phyloP scores from a whole-genome alignment of 2,113 vertebrate species.

The Gambusia holbrooki region DNA sequence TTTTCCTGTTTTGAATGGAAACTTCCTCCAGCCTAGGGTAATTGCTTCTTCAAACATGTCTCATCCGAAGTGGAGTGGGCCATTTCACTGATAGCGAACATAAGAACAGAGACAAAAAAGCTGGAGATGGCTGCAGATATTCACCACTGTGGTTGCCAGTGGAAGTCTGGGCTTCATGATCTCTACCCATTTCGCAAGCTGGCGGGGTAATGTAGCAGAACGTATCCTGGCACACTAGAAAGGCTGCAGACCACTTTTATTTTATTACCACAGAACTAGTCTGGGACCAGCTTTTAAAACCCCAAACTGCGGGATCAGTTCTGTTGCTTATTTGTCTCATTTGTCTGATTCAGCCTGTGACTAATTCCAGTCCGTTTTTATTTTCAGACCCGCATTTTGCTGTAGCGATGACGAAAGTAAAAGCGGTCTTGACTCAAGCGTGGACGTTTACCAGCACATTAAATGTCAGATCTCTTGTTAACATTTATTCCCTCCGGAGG shows the following conservation, averaged over 20 bases:
- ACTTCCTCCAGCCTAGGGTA: conserved; percentile 49
- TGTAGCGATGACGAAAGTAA: not conserved
- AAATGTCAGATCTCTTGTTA: not conserved
- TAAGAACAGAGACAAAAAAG: conserved; percentile 21
- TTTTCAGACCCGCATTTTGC: no score
- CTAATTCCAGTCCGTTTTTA: not conserved
- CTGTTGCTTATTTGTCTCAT: not conserved
- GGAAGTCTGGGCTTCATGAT: conserved; percentile 50
- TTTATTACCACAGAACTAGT: conserved; percentile 9
- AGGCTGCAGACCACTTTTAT: conserved; percentile 21
- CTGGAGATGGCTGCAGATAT: conserved; percentile 46
- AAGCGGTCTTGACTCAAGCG: not conserved
- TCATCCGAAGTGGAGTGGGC: conserved; percentile 25
- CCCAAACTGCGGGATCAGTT: not conserved
- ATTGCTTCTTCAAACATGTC: conserved; percentile 32
- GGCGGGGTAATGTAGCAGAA: conserved; percentile 39
- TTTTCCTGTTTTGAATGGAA: conserved; percentile 33
- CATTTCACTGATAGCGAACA: conserved; percentile 43
- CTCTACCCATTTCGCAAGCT: conserved; percentile 33
- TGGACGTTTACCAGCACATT: not conserved
- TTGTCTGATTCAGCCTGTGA: not conserved
- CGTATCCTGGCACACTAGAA: conserved; percentile 40
- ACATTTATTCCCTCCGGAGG: not conserved
- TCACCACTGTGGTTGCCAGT: conserved; percentile 39
- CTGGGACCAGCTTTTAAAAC: not conserved